Base-by-base conservation (phyloP, 2,113 vertebrate species). In the Phalacrocorax carbo region DNA sequence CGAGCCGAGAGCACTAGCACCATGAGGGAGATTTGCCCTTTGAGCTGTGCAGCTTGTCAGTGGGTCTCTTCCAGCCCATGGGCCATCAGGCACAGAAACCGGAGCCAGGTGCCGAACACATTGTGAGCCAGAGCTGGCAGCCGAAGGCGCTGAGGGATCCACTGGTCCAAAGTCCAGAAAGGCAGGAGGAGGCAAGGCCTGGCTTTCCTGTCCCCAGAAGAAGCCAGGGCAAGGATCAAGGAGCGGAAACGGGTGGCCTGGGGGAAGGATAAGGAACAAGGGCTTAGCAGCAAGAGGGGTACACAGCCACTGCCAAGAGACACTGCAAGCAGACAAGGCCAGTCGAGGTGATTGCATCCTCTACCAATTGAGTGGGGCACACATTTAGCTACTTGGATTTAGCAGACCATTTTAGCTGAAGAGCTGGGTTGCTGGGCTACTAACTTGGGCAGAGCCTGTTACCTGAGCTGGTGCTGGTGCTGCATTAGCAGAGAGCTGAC, bases 271-370 rank as follows among this genome's bases (percentile, higher is more conserved):
- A 36, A 88, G 20, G n/a, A 76, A 60, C 20, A 78, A 32, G 18
- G 55, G 32, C 57, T 71, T 26, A 27, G 48, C 2, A 51, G 46
- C 42, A 70, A 66, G 72, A 81, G 30, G 16, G 17, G 20, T 29
- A 58, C 12, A 11, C 40, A 77, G 48, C 29, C 87, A 14, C 32
- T 38, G 73, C 73, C 57, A 46, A 79, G 52, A 84, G 55, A 62
- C 22, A 18, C 20, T 38, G 66, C 18, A 44, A 76, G 54, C 38
- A 87, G 27, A n/a, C 0, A 1, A 52, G 38, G 22, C 25, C 12
- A 58, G 32, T 40, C 0, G 0, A 64, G 11, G 30, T 32, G n/a
- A 48, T 4, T 21, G 26, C 4, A 1, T 75, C 52, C 42, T 75
- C 51, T 55, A 18, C 26, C 48, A n/a, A 49, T 66, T 15, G 29